Base-by-base conservation (phyloP, 2,797 vertebrate genomes). In the Alcedo atthis region DNA sequence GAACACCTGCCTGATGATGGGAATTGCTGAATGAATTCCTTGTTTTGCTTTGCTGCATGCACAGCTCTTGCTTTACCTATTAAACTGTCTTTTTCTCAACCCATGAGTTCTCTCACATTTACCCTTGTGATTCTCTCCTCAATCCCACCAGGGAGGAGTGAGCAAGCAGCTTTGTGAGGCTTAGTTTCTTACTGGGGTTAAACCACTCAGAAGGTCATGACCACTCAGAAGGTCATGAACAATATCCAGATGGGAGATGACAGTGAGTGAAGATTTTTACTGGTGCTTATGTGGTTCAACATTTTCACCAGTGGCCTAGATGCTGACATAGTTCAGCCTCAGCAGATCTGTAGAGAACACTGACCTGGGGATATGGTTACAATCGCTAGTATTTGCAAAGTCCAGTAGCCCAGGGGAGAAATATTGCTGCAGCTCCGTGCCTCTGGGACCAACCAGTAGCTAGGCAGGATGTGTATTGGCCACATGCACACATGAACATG, bases 401-500 rank as follows among this genome's bases (percentile, higher is more conserved):
- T 13, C 35, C 35, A 35, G 16, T 5, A 30, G 14, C 3, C 16
- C 49, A 22, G 30, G 19, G 53, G 2, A 13, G 14, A 55, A 70
- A 37, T 40, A 55, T 35, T 40, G 6, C 21, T 80, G 55, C 55
- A 53, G 5, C 19, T 77, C 42, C 13, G 6, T 8, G 4, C 18
- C 15, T 61, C 30, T 30, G 70, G 62, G 53, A 35, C 4, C n/a
- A 83, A 4, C 24, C 26, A 33, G 18, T 12, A 18, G 15, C 10
- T 22, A 43, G 75, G 54, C 9, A 75, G 40, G 77, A 5, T 10
- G 1, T 7, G 6, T 11, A 10, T 5, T 24, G 26, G 15, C 15
- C 35, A 81, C 30, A 4, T 10, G 5, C 30, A 58, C 8, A 0
- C 0, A 0, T 7, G 19, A 15, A 37, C 1, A 2, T 4, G 15